These are phyloP conservation scores for Panthera tigris DNA, from an alignment of 2,113 vertebrate species.

Conservation along the genomic window DNA sequence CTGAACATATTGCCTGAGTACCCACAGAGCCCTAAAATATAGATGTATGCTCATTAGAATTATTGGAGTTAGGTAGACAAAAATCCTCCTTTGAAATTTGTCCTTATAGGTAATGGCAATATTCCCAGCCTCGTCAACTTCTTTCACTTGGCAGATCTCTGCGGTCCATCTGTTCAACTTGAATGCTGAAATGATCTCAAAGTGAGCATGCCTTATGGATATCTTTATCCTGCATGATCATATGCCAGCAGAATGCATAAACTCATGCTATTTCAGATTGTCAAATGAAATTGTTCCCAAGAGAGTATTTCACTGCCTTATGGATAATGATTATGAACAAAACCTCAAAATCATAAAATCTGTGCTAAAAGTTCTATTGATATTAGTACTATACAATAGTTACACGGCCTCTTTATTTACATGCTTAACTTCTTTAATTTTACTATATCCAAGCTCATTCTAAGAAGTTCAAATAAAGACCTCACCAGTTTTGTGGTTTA, in stretches of 20 bases:
- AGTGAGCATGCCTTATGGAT: neutral
- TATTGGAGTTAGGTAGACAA: neutral
- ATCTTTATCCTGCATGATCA: neutral
- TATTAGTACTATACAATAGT: neutral
- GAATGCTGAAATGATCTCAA: slow-evolving; percentile 40
- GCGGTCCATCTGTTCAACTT: slow-evolving; percentile 3
- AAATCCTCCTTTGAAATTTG: neutral
- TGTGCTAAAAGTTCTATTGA: neutral
- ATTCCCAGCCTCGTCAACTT: neutral
- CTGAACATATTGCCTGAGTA: neutral
- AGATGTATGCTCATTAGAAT: neutral
- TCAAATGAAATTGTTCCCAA: neutral
- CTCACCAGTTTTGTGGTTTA: neutral
- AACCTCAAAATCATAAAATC: neutral
- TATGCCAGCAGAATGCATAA: neutral
- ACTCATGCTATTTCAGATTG: neutral
- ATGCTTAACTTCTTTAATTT: neutral
- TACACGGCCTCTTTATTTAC: neutral
- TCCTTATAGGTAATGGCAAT: neutral
- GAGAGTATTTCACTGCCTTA: neutral
- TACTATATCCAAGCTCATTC: neutral
- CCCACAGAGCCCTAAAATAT: neutral
- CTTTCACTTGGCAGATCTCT: slow-evolving; percentile 1
- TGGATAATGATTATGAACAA: neutral
- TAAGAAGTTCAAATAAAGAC: neutral